Conservation (phyloP, 1,140 invertebrate genomes). For the Calephelis virginiensis region DNA sequence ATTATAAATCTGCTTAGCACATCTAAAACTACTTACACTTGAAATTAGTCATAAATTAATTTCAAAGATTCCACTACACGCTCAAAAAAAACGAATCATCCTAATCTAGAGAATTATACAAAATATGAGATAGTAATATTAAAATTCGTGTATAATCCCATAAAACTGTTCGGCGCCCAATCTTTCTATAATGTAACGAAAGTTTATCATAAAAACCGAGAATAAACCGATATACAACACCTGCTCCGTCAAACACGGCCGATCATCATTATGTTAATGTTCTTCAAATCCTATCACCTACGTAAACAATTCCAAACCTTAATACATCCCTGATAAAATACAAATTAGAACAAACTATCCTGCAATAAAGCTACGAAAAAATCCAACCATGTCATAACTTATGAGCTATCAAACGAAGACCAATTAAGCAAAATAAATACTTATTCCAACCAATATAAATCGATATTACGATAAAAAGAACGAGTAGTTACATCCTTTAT, state of each 20-base stretch:
- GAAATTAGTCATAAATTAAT: too few species aligned
- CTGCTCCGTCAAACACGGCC: constrained; percentile 70
- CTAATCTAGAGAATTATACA: background rate
- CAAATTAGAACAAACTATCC: constrained; percentile 29
- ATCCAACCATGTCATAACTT: constrained; percentile 56
- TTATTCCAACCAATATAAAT: constrained; percentile 68
- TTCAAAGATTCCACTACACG: too few species aligned
- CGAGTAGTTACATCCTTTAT: constrained; percentile 65
- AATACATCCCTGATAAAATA: constrained; percentile 39
- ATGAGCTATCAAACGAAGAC: constrained; percentile 53
- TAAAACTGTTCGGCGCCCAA: constrained; percentile 49
- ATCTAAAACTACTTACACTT: too few species aligned
- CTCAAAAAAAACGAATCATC: background rate
- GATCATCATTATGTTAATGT: constrained; percentile 72
- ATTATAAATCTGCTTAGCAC: too few species aligned
- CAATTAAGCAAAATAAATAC: constrained; percentile 73
- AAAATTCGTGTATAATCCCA: constrained; percentile 44
- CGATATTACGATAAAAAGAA: constrained; percentile 55
- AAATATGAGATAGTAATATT: constrained; percentile 10
- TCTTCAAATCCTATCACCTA: constrained; percentile 46
- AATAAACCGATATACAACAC: constrained; percentile 74
- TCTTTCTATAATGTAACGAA: constrained; percentile 41
- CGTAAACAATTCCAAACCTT: constrained; percentile 54
- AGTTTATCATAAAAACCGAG: constrained; percentile 73
- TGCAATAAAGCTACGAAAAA: constrained; percentile 41